These are phyloP conservation scores for Megaceryle alcyon DNA, from an alignment of 2,797 vertebrate genomes.

Conservation along the genomic window DNA sequence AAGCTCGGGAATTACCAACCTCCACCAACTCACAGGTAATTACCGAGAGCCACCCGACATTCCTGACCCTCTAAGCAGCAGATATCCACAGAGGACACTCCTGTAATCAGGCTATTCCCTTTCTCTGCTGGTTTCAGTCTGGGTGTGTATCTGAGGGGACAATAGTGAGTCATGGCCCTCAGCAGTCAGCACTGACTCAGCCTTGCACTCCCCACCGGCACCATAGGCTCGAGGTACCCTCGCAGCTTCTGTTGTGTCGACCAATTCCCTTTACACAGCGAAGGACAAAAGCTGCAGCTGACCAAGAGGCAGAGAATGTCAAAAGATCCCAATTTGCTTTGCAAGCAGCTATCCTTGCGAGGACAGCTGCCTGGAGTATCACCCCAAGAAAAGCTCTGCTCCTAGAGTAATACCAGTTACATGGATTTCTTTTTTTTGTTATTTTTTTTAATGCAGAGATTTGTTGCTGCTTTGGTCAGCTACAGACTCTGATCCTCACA, in stretches of 20 bases:
- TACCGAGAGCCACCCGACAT: rapidly evolving
- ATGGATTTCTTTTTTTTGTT: not conserved
- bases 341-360: not conserved
- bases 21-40: not conserved
- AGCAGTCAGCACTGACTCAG: not conserved
- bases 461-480: not conserved
- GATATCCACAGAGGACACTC: not conserved
- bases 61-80: not conserved
- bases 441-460: not conserved
- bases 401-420: not conserved
- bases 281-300: not conserved
- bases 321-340: not conserved
- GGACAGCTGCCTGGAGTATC: rapidly evolving
- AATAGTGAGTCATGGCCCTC: constrained; percentile 32
- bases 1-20: not conserved
- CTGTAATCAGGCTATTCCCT: not conserved
- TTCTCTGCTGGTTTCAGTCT: not conserved
- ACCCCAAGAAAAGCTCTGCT: not conserved
- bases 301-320: not conserved
- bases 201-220: rapidly evolving
- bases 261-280: not conserved
- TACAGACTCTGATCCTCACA: not conserved
- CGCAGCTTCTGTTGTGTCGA: not conserved
- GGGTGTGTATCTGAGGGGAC: not conserved
- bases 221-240: not conserved